Evolutionary conservation across 2,797 vertebrate species (phyloP).

Genomic region (Ceryle rudis): DNA sequence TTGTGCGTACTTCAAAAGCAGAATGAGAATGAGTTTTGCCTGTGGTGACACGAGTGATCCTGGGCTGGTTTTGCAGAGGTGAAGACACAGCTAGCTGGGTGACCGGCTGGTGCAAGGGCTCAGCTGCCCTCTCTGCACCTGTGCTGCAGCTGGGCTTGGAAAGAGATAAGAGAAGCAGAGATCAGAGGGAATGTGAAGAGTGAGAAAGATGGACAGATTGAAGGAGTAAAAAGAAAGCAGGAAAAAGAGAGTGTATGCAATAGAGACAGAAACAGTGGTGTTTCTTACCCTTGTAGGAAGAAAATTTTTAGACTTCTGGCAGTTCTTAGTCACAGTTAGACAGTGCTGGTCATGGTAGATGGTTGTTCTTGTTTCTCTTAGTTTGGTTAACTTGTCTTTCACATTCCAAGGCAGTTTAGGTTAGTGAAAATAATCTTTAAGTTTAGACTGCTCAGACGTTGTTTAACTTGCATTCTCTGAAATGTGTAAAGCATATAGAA

Average conservation of each 20-base stretch:
- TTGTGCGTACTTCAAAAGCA: neutral
- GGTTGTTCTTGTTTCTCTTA: neutral
- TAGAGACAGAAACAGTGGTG: neutral
- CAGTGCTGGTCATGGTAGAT: neutral
- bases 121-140: neutral
- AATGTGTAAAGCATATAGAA: neutral
- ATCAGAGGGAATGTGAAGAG: neutral
- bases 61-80: neutral
- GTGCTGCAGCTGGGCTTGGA: neutral
- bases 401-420: neutral
- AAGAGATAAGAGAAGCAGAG: neutral
- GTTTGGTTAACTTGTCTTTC: neutral
- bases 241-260: neutral
- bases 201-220: neutral
- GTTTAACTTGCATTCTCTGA: slow-evolving; percentile 16
- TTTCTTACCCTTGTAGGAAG: neutral
- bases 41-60: fast-evolving
- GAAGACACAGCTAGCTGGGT: neutral
- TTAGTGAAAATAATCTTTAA: neutral
- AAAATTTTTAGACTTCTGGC: neutral
- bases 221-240: neutral
- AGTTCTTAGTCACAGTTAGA: neutral
- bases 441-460: neutral
- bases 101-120: neutral
- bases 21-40: neutral